Percentiles rank a stretch among this genome's conserved stretches.
Conservation (phyloP, 2,113 vertebrate genomes). For the Pomatorhinus ruficollis region DNA sequence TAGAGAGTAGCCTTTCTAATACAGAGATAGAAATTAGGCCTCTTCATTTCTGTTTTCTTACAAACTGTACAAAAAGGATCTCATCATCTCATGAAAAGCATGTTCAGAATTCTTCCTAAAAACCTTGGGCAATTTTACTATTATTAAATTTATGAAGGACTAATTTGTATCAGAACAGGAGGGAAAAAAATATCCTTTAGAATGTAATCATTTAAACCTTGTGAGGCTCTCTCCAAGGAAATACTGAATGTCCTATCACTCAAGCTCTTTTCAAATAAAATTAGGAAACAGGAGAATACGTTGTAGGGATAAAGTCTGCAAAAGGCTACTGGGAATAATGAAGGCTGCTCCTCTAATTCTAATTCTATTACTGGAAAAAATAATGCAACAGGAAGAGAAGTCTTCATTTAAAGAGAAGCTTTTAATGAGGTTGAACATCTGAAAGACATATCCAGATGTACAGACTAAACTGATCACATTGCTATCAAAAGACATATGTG, state of each 20-base stretch:
- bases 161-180: background rate
- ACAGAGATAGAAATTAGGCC: background rate
- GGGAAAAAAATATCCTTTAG: background rate
- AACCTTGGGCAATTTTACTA: background rate
- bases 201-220: background rate
- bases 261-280: background rate
- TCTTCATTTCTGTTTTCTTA: background rate
- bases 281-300: background rate
- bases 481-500: constrained; percentile 1
- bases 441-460: constrained; percentile 25
- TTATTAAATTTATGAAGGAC: background rate
- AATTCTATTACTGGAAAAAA: constrained; percentile 37
- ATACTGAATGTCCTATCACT: background rate
- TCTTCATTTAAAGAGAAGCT: constrained; percentile 12
- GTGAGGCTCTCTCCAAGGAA: background rate
- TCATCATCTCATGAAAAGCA: background rate
- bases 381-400: background rate
- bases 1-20: background rate
- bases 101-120: background rate
- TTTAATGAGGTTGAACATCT: constrained; percentile 38
- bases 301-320: background rate
- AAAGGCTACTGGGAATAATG: background rate
- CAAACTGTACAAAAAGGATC: background rate
- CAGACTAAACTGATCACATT: background rate
- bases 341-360: background rate